Evolutionary conservation across 2,888 invertebrate species (phyloP), one percentile per base, ranked within the genome.

Genomic region (Standfussiana lucernea): DNA sequence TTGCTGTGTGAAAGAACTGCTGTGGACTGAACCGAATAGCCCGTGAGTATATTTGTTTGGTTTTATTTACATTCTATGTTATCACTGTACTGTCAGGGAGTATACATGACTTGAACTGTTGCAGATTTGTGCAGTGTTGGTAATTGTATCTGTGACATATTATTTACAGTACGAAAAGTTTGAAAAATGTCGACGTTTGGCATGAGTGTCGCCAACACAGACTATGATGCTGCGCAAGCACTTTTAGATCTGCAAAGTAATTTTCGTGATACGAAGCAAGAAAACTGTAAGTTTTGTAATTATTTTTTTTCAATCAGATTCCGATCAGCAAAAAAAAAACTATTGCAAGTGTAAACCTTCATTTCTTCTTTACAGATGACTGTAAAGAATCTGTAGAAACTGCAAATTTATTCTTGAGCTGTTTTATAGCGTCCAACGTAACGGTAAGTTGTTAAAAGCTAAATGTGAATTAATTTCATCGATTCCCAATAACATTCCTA

Each of bases 211-310:
- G 85, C 80, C 74, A 89, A 87, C 47, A 86, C 77, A 15, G 91
- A 92, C 35, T 86, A 86, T 45, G 91, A 91, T 74, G 91, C 91
- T 61, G 91, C 91, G 8, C 91, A 90, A 72, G 90, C 90, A 5
- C 86, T 92, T 40, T 79, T 91, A 70, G 89, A 91, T 66, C 85
- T 92, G 35, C 90, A 90, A 77, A 86, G 89, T 69, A 83, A 86
- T 66, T 76, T 75, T 45, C 81, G 86, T 40, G 82, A 77, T 40
- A 72, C 64, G 24, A 77, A 24, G 37, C 37, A 37, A 8, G n/a
- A n/a, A 53, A 53, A 53, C 50, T 50, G 47, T 47, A 24, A 50
- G 50, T 50, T 50, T 50, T 50, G 10, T n/a, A 18, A 0, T 50
- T 50, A n/a, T n/a, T 11, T 8, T 24, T 7, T 13, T 4, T 56